Percentiles rank a stretch among this genome's conserved stretches.
These are phyloP conservation scores for Nectonema munidae DNA, from an alignment of 2,888 invertebrate genomes.

Conservation along the genomic window DNA sequence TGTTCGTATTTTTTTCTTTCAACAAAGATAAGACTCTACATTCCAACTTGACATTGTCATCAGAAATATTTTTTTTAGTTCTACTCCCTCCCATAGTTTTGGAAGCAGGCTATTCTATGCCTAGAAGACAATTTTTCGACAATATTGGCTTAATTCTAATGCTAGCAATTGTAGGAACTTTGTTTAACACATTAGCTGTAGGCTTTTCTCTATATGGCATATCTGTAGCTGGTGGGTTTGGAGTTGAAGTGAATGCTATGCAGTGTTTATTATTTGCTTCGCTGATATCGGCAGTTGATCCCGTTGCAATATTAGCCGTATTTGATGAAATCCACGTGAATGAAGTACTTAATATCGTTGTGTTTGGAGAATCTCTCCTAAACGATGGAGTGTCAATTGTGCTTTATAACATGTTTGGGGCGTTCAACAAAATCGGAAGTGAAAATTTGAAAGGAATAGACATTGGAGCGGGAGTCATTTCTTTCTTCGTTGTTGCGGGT, in stretches of 20 bases:
- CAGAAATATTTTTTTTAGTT: constrained; percentile 76
- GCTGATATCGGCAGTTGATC: constrained; percentile 76
- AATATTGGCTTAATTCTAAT: constrained; percentile 74
- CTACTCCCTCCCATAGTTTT: constrained; percentile 89
- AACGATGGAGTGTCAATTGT: constrained; percentile 86
- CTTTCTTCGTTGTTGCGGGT: constrained; percentile 20
- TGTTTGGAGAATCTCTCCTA: constrained; percentile 80
- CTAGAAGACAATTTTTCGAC: constrained; percentile 80
- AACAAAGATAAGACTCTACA: constrained; percentile 20
- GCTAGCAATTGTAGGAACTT: constrained; percentile 60
- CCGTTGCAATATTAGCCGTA: constrained; percentile 73
- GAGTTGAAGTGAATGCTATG: constrained; percentile 32
- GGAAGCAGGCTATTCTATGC: constrained; percentile 98
- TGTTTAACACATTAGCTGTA: constrained; percentile 48
- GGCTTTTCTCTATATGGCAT: constrained; percentile 18
- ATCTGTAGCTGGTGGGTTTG: constrained; percentile 41
- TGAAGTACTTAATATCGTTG: constrained; percentile 80
- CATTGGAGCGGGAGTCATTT: constrained; percentile 17
- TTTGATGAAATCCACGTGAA: constrained; percentile 93
- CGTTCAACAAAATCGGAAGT: constrained; percentile 19
- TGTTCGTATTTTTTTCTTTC: constrained; percentile 39
- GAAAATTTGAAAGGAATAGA: constrained; percentile 19
- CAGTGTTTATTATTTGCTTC: constrained; percentile 60
- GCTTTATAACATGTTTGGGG: constrained; percentile 21
- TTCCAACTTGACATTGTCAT: constrained; percentile 36